Evolutionary conservation across 2,888 invertebrate species (phyloP).

Genomic region (Geotrupes spiniger): DNA sequence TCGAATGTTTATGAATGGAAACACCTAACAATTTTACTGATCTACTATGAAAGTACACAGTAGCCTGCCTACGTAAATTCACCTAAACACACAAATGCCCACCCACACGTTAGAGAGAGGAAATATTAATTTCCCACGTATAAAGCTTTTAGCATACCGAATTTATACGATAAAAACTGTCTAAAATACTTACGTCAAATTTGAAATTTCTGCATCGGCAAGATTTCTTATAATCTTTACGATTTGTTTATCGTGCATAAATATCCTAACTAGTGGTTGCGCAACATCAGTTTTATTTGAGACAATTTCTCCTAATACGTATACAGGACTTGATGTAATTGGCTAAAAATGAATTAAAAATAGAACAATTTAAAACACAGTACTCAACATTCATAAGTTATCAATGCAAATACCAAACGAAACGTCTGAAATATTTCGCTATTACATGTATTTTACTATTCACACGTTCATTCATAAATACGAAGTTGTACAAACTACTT

Average conservation of each 20-base stretch:
- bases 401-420: no score
- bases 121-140: no score
- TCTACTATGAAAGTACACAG: no score
- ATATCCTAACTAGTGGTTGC: conserved; percentile 81
- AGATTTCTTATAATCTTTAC: conserved; percentile 80
- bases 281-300: conserved; percentile 85
- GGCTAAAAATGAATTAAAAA: conserved; percentile 55
- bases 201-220: conserved; percentile 86
- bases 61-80: no score
- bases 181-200: conserved; percentile 83
- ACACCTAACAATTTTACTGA: conserved; percentile 10
- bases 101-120: no score
- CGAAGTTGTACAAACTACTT: conserved; percentile 27
- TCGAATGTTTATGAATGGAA: conserved; percentile 11
- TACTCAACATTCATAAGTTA: no score
- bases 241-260: conserved; percentile 82
- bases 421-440: no score
- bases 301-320: conserved; percentile 82
- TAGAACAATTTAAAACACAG: not conserved
- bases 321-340: conserved; percentile 76
- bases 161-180: no score
- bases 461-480: no score
- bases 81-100: no score
- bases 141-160: no score
- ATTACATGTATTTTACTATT: no score